phyloP scores from a whole-genome alignment of 2,113 vertebrate species.

The Tamias sibiricus region DNA sequence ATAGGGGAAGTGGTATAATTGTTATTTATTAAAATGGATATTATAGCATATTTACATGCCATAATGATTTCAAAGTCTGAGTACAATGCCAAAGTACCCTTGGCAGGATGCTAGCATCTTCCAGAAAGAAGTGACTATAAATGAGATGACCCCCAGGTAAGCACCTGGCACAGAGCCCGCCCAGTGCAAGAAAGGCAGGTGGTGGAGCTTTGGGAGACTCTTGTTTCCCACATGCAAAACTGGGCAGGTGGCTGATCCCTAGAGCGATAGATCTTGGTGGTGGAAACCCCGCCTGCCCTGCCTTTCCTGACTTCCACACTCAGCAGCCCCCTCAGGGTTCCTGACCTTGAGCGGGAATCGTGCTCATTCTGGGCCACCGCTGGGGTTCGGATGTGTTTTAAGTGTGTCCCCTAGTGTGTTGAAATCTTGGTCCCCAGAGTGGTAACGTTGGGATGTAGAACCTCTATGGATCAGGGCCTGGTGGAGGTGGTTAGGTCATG shows the following conservation, averaged over 20 bases:
- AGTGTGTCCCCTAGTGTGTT: neutral
- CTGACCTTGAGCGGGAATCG: no score
- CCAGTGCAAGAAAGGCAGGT: neutral
- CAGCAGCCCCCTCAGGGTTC: neutral
- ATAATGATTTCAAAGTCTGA: neutral
- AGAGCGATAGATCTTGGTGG: neutral
- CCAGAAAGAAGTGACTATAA: neutral
- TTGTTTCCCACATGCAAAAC: neutral
- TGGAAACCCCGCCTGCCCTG: neutral
- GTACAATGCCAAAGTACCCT: neutral
- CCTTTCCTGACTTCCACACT: neutral
- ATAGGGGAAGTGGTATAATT: neutral
- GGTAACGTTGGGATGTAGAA: neutral
- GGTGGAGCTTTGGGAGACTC: neutral
- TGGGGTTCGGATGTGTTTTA: neutral
- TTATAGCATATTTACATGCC: neutral
- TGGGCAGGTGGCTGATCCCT: fast-evolving
- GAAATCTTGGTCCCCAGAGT: neutral
- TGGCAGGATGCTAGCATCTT: neutral
- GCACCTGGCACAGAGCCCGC: neutral
- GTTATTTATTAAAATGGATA: neutral
- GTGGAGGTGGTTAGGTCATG: neutral
- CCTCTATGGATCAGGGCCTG: neutral
- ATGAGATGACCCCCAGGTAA: neutral
- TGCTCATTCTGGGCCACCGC: neutral